These are phyloP conservation scores for Montipora foliosa DNA, from an alignment of 64 coral and sea anemone species.

Conservation along the genomic window DNA sequence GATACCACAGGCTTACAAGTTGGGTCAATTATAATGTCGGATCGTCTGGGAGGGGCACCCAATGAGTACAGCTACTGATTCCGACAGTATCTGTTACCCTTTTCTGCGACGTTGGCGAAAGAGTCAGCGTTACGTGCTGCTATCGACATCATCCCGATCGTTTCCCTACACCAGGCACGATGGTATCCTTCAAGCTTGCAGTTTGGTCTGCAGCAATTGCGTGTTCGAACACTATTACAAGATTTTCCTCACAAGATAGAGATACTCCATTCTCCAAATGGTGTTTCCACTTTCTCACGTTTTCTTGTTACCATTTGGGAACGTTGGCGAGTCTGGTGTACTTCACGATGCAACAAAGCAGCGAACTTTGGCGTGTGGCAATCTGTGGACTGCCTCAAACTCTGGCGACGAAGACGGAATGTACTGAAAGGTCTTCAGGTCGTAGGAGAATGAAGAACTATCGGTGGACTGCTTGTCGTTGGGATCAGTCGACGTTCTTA, in stretches of 20 bases:
- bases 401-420: conserved; percentile 92
- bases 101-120: conserved; percentile 93
- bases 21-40: conserved; percentile 94
- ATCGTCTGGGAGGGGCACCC: conserved; percentile 90
- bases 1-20: conserved; percentile 61
- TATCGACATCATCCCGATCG: conserved; percentile 82
- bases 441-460: conserved; percentile 78
- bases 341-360: conserved; percentile 72
- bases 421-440: conserved; percentile 86
- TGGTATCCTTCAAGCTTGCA: conserved; percentile 10
- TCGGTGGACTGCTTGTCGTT: conserved; percentile 32
- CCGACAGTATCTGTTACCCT: conserved; percentile 93
- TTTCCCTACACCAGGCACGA: conserved; percentile 39
- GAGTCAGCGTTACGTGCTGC: conserved; percentile 94
- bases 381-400: conserved; percentile 78
- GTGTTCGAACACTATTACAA: neutral
- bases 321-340: conserved; percentile 81
- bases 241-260: conserved; percentile 49
- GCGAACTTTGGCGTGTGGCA: conserved; percentile 75
- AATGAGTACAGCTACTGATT: conserved; percentile 88
- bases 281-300: conserved; percentile 77
- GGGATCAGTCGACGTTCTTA: neutral
- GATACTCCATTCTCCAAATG: conserved; percentile 45
- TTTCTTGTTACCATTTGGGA: conserved; percentile 76
- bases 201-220: conserved; percentile 49